Evolutionary conservation across 1,140 invertebrate species (phyloP), one percentile per base, ranked within the genome.

Genomic region (Reticulitermes speratus): DNA sequence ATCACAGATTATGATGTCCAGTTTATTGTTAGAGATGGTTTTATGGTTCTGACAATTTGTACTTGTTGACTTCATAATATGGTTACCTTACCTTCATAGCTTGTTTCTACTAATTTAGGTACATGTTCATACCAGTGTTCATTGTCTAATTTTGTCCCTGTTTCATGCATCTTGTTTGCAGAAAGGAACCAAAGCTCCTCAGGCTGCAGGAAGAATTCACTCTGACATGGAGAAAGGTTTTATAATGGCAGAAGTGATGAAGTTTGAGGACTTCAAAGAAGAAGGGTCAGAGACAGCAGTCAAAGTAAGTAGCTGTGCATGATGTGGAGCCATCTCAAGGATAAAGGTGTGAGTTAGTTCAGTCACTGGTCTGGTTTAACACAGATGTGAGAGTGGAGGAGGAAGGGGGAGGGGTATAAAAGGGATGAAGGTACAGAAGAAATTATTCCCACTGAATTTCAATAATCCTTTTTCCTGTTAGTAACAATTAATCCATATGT

Each of bases 241-340:
- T 92, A 99, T 99, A 86, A 99, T 99, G 99, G 99, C 99, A 83
- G 99, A 99, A 93, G 97, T 99, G 0, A 99, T 99, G 98, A 98
- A 99, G 90, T 99, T 94, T 90, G 96, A 96, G 83, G 99, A 99
- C 90, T 99, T 99, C 90, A 99, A 99, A 92, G 97, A 98, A 90
- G 96, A 97, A 92, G 98, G 98, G 38, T 95, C 95, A 55, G 98
- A 99, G 92, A 92, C 94, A 3, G 97, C 95, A 55, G 96, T 95
- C 65, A 99, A 99, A 92, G 95, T 96, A 91, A 89, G 75, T 87
- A 44, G 48, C 25, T 38, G 38, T 38, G 38, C 38, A 38, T 38
- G n/a, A 38, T 38, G 2, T 38, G 38, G 38, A 38, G 38, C 38
- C 38, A 38, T 38, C 38, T 38, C 38, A 38, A 5, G 25, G 25